phyloP scores from a whole-genome alignment of 2,888 invertebrate species.

The Pandemis heparana region DNA sequence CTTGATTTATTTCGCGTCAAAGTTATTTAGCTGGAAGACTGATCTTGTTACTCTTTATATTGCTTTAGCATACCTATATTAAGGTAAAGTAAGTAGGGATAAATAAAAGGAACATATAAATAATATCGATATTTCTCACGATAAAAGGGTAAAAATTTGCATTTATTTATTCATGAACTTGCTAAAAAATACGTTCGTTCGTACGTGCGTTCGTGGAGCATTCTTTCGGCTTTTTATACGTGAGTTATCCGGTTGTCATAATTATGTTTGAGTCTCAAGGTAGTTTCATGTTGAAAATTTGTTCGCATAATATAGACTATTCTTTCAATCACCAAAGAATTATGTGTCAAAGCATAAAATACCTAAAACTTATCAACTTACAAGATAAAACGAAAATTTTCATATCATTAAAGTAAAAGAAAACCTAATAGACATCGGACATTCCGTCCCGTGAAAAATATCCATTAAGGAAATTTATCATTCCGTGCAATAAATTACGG shows the following conservation, averaged over 20 bases:
- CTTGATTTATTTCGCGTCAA: conserved; percentile 5
- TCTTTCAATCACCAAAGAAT: background rate
- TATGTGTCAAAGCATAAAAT: background rate
- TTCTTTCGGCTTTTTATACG: no score
- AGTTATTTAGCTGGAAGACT: background rate
- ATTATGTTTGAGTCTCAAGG: no score
- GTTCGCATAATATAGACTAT: no score
- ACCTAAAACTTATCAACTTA: background rate
- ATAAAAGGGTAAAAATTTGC: no score
- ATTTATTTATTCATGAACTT: no score
- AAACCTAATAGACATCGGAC: conserved; percentile 31
- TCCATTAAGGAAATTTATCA: conserved; percentile 79
- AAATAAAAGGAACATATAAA: background rate
- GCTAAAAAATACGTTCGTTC: no score
- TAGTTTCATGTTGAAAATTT: no score
- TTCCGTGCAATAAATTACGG: conserved; percentile 75
- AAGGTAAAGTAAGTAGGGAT: background rate
- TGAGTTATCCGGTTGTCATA: no score
- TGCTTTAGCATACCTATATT: background rate
- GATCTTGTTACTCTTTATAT: background rate
- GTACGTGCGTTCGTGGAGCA: no score
- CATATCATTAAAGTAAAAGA: conserved; percentile 15
- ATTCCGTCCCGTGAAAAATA: conserved; percentile 65
- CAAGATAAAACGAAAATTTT: background rate
- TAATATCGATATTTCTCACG: background rate